phyloP scores from a whole-genome alignment of 2,113 vertebrate species.

The Heliornis fulica region DNA sequence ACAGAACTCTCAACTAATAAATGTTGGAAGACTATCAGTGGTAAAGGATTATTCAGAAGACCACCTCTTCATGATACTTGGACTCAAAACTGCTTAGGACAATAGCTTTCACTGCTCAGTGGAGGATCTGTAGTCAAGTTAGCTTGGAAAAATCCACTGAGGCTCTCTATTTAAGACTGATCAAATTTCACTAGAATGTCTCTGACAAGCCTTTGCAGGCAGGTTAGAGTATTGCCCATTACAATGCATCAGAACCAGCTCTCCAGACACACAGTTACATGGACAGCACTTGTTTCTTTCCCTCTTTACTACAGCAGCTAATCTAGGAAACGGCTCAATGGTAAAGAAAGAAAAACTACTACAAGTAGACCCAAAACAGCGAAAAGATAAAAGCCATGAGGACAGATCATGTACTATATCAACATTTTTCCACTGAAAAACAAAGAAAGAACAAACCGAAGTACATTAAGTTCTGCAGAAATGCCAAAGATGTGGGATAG shows the following conservation, averaged over 20 bases:
- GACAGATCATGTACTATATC: neutral
- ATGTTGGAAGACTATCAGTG: neutral
- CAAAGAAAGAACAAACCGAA: neutral
- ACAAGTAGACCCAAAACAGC: neutral
- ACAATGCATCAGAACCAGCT: neutral
- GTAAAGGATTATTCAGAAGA: neutral
- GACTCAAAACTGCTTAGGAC: neutral
- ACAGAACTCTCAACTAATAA: neutral
- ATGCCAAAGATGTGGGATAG: accelerated
- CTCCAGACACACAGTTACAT: neutral
- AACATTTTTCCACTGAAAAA: neutral
- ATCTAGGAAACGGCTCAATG: neutral
- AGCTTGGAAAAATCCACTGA: neutral
- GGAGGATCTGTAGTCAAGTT: neutral
- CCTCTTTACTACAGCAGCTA: neutral
- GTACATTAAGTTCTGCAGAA: neutral
- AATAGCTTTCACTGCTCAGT: neutral
- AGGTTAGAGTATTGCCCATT: neutral
- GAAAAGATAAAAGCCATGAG: neutral
- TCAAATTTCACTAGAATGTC: neutral
- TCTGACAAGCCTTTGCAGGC: neutral
- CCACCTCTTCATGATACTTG: neutral
- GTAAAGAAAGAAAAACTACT: neutral
- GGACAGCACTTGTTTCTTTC: neutral
- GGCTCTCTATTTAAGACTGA: neutral